Percentiles rank a stretch among this genome's conserved stretches.
phyloP scores from a whole-genome alignment of 2,113 vertebrate species.

The Leucosticte australis region DNA sequence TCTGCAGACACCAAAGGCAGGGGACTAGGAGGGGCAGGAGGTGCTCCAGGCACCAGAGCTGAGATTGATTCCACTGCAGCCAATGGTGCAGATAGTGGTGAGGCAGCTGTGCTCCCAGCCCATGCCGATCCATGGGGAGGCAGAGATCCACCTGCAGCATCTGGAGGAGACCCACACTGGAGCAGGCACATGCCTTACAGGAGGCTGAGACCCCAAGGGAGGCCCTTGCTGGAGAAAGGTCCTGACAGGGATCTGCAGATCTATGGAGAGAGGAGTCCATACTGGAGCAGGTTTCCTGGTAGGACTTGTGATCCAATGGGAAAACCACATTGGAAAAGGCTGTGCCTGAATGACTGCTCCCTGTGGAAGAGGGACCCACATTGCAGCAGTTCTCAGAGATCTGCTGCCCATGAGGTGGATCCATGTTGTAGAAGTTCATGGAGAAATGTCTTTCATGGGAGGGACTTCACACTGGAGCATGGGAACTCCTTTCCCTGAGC shows the following conservation, averaged over 20 bases:
- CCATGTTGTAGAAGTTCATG: accelerated
- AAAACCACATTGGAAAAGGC: neutral
- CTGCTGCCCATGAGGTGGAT: neutral
- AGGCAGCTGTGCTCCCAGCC: neutral
- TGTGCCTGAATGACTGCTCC: neutral
- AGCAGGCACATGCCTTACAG: neutral
- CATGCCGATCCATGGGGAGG: no score
- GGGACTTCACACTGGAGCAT: neutral
- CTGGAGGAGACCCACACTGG: neutral
- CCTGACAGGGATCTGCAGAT: neutral
- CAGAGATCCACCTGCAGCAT: neutral
- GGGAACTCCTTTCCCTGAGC: neutral
- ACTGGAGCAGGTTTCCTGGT: neutral
- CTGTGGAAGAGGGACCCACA: neutral
- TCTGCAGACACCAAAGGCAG: neutral
- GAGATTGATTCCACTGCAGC: neutral
- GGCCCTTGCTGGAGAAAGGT: neutral
- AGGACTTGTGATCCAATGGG: neutral
- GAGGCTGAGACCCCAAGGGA: neutral
- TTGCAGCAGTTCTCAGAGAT: neutral
- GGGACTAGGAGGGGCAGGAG: neutral
- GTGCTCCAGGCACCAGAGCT: neutral
- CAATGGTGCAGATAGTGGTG: no score
- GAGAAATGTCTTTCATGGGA: accelerated
- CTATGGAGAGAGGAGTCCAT: accelerated